phyloP scores from a whole-genome alignment of 2,113 vertebrate species.

The Psittacus erithacus region DNA sequence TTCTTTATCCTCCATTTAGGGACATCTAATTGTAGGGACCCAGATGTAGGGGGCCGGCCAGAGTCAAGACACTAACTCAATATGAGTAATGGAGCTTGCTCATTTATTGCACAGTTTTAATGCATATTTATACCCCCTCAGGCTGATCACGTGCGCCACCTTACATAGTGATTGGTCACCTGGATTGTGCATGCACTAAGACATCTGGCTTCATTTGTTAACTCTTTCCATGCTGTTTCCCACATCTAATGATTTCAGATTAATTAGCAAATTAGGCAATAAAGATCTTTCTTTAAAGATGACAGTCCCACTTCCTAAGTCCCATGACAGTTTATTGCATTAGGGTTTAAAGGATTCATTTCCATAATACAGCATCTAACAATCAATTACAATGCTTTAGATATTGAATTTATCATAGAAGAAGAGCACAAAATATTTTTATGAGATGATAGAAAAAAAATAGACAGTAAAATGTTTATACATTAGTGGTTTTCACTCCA shows the following conservation, averaged over 20 bases:
- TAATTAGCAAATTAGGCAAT: background rate
- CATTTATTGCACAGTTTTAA: no score
- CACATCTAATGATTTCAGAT: background rate
- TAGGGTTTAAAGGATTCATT: background rate
- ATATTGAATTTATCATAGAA: background rate
- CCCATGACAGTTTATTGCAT: background rate
- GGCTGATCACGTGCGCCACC: no score
- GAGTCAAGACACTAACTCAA: no score
- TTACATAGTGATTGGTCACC: no score
- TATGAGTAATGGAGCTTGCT: no score
- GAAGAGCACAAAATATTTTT: background rate
- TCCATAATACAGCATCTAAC: background rate
- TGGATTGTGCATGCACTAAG: no score
- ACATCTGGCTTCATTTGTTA: no score
- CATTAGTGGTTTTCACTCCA: background rate
- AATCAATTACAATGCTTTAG: background rate
- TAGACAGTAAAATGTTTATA: background rate
- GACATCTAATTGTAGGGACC: no score
- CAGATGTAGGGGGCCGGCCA: no score
- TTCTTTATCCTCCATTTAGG: background rate
- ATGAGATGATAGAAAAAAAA: background rate
- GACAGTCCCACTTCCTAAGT: background rate
- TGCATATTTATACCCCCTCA: no score
- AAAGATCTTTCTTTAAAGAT: background rate
- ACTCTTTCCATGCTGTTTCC: no score